Base-by-base conservation (phyloP, 1,140 invertebrate genomes). In the Ips nitidus region DNA sequence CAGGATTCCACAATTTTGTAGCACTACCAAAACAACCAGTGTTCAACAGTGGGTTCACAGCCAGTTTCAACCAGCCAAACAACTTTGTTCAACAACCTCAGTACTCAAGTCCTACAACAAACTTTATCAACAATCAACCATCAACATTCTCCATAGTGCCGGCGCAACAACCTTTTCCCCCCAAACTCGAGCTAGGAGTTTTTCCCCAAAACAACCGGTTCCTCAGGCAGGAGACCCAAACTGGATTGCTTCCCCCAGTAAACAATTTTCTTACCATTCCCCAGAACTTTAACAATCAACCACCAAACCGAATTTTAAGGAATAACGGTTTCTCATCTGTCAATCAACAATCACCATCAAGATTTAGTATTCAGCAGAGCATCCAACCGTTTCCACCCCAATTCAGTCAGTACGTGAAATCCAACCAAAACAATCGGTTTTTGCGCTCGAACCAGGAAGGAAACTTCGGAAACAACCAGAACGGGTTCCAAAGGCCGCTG, bases 1-100 rank as follows among this genome's bases (percentile, higher is more conserved):
- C 73, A 1, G 73, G 78, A 39, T 80, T 79, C 52, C 73, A 73
- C 5, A 75, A 72, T 7, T 71, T 72, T 58, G 41, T 60, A 37
- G 66, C 61, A 60, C n/a, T 39, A n/a, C 6, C 53, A 56, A 64
- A 60, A 53, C 42, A 58, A 43, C 66, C 47, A 36, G 7, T 55
- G 37, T 6, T 6, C 2, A 8, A 41, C 42, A 57, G 8, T 63
- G 22, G 1, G 6, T 50, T 50, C 45, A 6, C 22, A 50, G 45
- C 52, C 37, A 36, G 8, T 2, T 50, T 50, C 22, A 50, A 50
- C 45, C 7, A 6, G 6, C 2, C 22, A 8, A 50, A 3, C 22
- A 50, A 50, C 45, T 8, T 6, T 6, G 45, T 50, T 50, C 45
- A 2, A 50, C 6, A 8, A 8, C 2, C 45, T 50, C 45, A 50